Base-by-base conservation (phyloP, 2,113 vertebrate genomes). In the Butastur rufipennis region DNA sequence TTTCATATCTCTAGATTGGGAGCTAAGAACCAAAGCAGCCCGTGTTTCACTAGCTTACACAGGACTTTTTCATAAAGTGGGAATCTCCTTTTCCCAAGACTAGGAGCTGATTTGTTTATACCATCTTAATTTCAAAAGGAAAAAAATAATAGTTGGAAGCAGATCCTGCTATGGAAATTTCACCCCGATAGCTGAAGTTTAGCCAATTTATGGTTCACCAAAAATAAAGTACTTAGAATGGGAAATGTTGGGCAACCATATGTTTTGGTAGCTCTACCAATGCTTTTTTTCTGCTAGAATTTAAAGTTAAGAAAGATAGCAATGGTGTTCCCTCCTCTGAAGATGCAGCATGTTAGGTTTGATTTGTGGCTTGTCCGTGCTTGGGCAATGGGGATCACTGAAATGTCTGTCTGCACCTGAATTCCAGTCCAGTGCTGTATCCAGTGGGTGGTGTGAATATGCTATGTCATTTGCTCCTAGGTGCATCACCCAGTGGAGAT, bases 401-500 rank as follows among this genome's bases (percentile, higher is more conserved):
- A 83, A 86, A 87, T 27, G 14, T 84, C 77, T 95, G 62, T 89
- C 94, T 79, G 66, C 62, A 53, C 66, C 81, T 70, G 78, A 87
- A 90, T 97, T 95, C 91, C 84, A 85, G 83, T 72, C 93, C 74
- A 75, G 43, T 75, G 86, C 32, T 96, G 61, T 56, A 95, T 83
- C 61, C 77, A 89, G 91, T 94, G 96, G 96, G 96, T 75, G 89
- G 89, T 96, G 91, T 89, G 89, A 93, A 94, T 83, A 73, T 93
- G 90, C 87, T 47, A 21, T 96, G 92, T 97, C 95, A 94, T 96
- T 91, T 88, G 74, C 85, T 92, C 71, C 95, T 86, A 32, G 42
- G 50, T 93, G 90, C 85, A 94, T 97, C 93, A 95, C 65, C 27
- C 13, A 11, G 53, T 93, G 96, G 92, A 95, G 58, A 42, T 73